Conservation (phyloP, 2,888 invertebrate species). For the Hipparchia sbordonii region DNA sequence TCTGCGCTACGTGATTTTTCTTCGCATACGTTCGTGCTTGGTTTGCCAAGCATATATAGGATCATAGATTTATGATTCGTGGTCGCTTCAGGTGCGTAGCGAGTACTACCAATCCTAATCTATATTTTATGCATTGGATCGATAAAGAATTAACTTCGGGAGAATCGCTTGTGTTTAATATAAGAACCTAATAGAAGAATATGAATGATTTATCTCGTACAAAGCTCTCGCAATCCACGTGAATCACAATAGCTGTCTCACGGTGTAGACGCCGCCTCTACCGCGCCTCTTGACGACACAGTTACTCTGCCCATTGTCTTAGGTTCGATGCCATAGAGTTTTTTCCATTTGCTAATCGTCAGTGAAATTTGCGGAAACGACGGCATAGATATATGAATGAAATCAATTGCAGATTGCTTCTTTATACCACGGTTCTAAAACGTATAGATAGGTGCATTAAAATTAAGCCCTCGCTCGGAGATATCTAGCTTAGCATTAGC, state of each 20-base stretch:
- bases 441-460: neutral
- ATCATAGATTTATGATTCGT: too few relatives aligned
- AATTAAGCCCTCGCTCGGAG: neutral
- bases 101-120: too few relatives aligned
- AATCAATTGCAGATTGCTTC: conserved; percentile 1
- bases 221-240: conserved; percentile 14
- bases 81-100: too few relatives aligned
- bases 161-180: too few relatives aligned
- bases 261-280: conserved; percentile 27
- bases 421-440: neutral
- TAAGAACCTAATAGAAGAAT: neutral
- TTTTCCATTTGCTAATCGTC: conserved; percentile 59
- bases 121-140: too few relatives aligned
- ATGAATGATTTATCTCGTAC: conserved; percentile 4
- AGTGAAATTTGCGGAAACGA: conserved; percentile 60
- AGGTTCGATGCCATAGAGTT: conserved; percentile 54
- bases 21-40: too few relatives aligned
- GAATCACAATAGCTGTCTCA: conserved; percentile 35
- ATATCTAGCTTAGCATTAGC: neutral
- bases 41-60: too few relatives aligned
- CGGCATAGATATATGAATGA: conserved; percentile 32
- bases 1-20: too few relatives aligned
- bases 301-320: conserved; percentile 59
- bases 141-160: too few relatives aligned
- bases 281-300: conserved; percentile 47